Conservation (phyloP, 2,113 vertebrate genomes). For the Mohoua ochrocephala region DNA sequence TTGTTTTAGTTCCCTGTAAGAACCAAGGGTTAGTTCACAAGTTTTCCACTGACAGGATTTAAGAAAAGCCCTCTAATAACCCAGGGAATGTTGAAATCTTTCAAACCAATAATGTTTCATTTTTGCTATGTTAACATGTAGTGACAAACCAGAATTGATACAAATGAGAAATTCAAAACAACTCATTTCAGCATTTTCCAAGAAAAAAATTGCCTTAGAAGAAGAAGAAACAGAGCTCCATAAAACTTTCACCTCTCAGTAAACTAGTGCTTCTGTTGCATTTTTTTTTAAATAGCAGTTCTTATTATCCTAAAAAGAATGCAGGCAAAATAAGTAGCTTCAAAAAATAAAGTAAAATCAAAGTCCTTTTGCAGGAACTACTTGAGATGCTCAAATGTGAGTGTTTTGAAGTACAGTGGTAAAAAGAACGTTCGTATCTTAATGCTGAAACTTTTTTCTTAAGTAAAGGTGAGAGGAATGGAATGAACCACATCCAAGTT, state of each 20-base stretch:
- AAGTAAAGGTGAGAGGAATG: neutral
- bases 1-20: neutral
- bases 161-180: neutral
- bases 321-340: neutral
- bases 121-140: neutral
- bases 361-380: neutral
- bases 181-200: neutral
- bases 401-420: neutral
- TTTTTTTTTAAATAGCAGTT: neutral
- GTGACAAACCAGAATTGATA: neutral
- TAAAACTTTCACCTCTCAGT: neutral
- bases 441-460: neutral
- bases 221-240: neutral
- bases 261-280: neutral
- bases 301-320: neutral
- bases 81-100: neutral
- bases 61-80: neutral
- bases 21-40: neutral
- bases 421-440: neutral
- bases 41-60: neutral
- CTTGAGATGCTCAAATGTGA: neutral
- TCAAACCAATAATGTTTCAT: neutral
- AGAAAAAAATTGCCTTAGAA: neutral
- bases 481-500: neutral
- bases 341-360: neutral